Evolutionary conservation across 2,797 vertebrate species (phyloP), one percentile per base, ranked within the genome.

Genomic region (Ispidina lecontei): DNA sequence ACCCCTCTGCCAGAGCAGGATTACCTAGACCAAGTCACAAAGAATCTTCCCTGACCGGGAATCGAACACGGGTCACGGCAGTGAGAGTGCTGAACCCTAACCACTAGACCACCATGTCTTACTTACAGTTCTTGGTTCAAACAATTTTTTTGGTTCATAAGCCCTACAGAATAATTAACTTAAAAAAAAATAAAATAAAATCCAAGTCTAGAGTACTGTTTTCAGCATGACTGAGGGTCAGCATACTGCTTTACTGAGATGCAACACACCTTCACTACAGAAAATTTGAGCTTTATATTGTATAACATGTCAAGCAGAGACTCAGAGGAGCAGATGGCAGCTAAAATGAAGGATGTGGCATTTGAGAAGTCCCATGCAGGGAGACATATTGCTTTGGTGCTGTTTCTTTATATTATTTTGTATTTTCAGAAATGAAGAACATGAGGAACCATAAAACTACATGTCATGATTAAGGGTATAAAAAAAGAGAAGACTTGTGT

Each of bases 31-130:
- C 33, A 33, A 33, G 33, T 33, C 33, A 33, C 33, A 37, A 37
- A 37, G 35, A 37, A 37, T 37, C 0, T 65, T 91, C 90, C 84
- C 86, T 92, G 94, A 87, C 94, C 91, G 91, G 94, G 94, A 95
- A 95, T 95, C 89, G 90, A 95, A 95, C 93, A 88, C 92, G 76
- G 94, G 90, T 72, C 92, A 74, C 86, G 90, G 92, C 90, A 87
- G 90, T 92, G 92, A 95, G 77, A 95, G 90, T 87, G 87, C 92
- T 84, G 80, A 83, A 92, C 92, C 91, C 93, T 95, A 90, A 62
- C 91, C 91, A 93, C 84, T 93, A 94, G 93, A 93, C 91, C 77
- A 92, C 88, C 88, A 92, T 37, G 35, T 37, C 35, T 37, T 37
- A 37, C 35, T 37, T 37, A 37, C 2, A 68, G 18, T 8, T 49